These are phyloP conservation scores for Aspiorhynchus laticeps DNA, from an alignment of 2,113 vertebrate species.

Conservation along the genomic window DNA sequence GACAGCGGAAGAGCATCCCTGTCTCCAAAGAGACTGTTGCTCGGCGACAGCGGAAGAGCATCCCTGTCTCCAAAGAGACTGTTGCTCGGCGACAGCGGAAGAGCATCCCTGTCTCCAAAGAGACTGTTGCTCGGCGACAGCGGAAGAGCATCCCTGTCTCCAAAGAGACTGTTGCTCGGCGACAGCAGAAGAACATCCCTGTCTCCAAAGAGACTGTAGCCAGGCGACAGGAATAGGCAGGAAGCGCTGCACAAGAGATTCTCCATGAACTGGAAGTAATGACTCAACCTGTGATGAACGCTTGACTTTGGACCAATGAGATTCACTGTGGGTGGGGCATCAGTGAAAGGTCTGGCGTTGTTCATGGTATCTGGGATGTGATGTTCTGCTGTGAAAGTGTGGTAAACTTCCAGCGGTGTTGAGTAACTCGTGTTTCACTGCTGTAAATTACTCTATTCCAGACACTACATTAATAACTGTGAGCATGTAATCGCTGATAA, in stretches of 20 bases:
- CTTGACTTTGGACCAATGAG: neutral
- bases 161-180: constrained; percentile 38
- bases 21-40: neutral
- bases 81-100: constrained; percentile 30
- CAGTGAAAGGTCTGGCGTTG: too few relatives aligned
- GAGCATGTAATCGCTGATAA: neutral
- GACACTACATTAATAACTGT: neutral
- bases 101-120: constrained; percentile 34
- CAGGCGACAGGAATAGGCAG: neutral
- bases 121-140: neutral
- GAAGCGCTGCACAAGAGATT: neutral
- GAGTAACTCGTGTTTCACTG: neutral
- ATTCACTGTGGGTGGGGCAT: neutral
- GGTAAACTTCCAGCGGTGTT: neutral
- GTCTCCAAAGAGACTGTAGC: neutral
- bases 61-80: constrained; percentile 12
- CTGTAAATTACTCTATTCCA: neutral
- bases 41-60: constrained; percentile 41
- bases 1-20: constrained; percentile 46
- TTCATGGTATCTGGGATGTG: too few relatives aligned
- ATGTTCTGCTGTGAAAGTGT: too few relatives aligned
- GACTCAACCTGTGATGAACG: neutral
- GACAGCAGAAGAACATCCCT: constrained; percentile 51
- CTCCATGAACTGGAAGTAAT: neutral
- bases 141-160: constrained; percentile 46